phyloP scores from a whole-genome alignment of 2,113 vertebrate species.

The Semnornis frantzii region DNA sequence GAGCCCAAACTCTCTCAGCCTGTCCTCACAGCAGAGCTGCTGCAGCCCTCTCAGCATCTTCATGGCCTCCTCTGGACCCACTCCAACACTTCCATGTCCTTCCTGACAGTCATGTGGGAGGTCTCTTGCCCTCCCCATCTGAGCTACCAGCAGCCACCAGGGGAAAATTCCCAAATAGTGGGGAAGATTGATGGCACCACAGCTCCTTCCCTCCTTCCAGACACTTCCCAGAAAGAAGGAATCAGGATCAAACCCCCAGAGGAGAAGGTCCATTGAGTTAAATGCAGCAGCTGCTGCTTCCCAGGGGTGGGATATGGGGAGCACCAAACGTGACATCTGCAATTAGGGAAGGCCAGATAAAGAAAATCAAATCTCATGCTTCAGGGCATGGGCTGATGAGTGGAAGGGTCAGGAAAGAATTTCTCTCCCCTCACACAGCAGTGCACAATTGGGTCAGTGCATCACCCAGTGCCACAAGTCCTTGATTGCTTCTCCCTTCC shows the following conservation, averaged over 20 bases:
- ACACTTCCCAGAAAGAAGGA: background rate
- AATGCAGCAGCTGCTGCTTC: conserved; percentile 16
- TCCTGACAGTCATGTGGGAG: too few species aligned
- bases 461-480: conserved; percentile 18
- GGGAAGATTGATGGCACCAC: background rate
- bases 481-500: background rate
- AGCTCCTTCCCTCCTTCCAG: background rate
- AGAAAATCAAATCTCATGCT: conserved; percentile 70
- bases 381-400: conserved; percentile 51
- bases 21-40: too few species aligned
- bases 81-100: too few species aligned
- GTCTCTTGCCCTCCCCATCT: background rate
- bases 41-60: too few species aligned
- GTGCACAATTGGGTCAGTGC: conserved; percentile 61
- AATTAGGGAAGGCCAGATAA: conserved; percentile 46
- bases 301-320: conserved; percentile 16
- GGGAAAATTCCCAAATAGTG: background rate
- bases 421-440: conserved; percentile 58
- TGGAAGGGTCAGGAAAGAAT: conserved; percentile 60
- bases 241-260: background rate
- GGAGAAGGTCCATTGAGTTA: conserved; percentile 36
- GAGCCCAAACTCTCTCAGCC: too few species aligned
- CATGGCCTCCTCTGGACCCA: too few species aligned
- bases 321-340: conserved; percentile 4
- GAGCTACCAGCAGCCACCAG: background rate